Base-by-base conservation (phyloP, 2,888 invertebrate genomes). In the Nomada fucata region DNA sequence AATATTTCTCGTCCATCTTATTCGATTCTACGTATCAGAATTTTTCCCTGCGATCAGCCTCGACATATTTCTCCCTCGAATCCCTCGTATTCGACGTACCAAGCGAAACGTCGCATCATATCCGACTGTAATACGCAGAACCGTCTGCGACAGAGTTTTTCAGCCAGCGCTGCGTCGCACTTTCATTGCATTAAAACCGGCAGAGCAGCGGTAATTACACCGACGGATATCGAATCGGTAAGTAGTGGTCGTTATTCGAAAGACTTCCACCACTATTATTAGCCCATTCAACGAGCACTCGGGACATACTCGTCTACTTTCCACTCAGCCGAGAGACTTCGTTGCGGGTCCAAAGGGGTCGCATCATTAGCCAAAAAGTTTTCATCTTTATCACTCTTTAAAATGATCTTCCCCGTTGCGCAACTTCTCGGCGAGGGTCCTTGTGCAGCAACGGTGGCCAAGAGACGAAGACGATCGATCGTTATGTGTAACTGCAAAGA, bases 341-440 rank as follows among this genome's bases (percentile, higher is more conserved):
- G 65, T 61, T 36, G 61, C 50, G 26, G 23, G 60, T 69, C 71
- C 50, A 67, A 74, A 60, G 50, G 63, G 67, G 76, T 81, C 68
- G 79, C 79, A 53, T 86, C 87, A 89, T 88, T 87, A 89, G 74
- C 82, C 60, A 65, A 81, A 76, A 87, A 88, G 69, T 88, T 87
- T 86, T 72, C 82, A 72, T 83, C 87, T 89, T 76, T 81, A 87
- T 87, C 87, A 82, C 86, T 77, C 82, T 76, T 85, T 76, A 79
- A 80, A 72, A 74, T 79, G 85, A 78, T 72, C 76, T 76, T 61
- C 3, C 42, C 20, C 61, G 57, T 65, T 60, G 89, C 72, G 69
- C 68, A 87, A 88, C 85, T 89, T 85, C 69, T 61, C 70, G 55
- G 59, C 52, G 59, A 81, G 68, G 57, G 47, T 57, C n/a, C 81